Conservation (phyloP, 2,888 invertebrate species). For the Melikaiella ostensackeni region DNA sequence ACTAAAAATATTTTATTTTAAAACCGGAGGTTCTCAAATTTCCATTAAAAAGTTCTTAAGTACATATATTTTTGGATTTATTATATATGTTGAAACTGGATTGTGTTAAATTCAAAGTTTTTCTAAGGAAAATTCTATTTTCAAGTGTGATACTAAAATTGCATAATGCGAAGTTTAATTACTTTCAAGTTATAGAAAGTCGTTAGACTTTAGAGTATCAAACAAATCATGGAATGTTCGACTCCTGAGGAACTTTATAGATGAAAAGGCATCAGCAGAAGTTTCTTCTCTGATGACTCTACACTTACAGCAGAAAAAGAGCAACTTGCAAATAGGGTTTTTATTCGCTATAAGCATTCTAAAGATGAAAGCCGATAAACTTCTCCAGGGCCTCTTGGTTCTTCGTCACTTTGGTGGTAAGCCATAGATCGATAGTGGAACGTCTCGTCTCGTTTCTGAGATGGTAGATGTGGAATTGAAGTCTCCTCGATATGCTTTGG, state of each 20-base stretch:
- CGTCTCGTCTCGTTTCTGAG: slow-evolving; percentile 45
- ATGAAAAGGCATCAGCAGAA: background rate
- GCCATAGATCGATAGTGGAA: slow-evolving; percentile 66
- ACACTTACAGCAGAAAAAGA: background rate
- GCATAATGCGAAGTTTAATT: no score
- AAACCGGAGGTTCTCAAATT: no score
- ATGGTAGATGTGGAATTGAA: slow-evolving; percentile 14
- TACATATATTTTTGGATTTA: no score
- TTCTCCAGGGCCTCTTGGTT: slow-evolving; percentile 37
- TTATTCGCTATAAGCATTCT: slow-evolving; percentile 19
- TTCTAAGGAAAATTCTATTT: no score
- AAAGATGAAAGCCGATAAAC: slow-evolving; percentile 22
- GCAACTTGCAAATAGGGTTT: slow-evolving; percentile 20
- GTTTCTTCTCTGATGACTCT: slow-evolving; percentile 3
- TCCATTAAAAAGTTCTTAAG: no score
- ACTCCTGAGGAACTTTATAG: background rate
- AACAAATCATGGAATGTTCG: background rate
- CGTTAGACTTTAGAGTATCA: background rate
- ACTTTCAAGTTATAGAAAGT: background rate
- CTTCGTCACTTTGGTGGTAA: slow-evolving; percentile 63
- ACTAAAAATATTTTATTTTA: no score
- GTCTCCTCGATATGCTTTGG: slow-evolving; percentile 13
- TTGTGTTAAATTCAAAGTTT: no score
- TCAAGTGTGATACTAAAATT: no score
- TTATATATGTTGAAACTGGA: no score